Base-by-base conservation (phyloP, 2,113 vertebrate genomes). In the Pterophyllum scalare region DNA sequence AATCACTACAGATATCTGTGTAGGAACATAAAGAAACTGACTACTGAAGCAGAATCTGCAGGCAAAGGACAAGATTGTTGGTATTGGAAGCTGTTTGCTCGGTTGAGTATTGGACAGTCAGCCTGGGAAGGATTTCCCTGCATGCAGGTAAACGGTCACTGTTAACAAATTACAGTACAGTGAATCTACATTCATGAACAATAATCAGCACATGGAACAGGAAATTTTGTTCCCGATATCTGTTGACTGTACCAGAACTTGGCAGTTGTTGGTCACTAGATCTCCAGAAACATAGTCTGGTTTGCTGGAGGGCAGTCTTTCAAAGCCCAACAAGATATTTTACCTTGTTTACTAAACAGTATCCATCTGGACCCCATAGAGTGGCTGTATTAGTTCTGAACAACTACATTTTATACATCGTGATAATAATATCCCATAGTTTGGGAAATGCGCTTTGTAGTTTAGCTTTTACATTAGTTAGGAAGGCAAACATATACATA, bases 181-280 rank as follows among this genome's bases (percentile, higher is more conserved):
- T 46, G 2, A 46, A 6, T 67, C 10, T 67, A 46, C 0, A 26
- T 46, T 67, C 7, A 15, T 46, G 14, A 19, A 67, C 40, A 49
- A 67, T 67, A 22, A 26, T 46, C 38, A 2, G 38, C 62, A 67
- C 38, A 17, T 4, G 22, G 35, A 67, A 67, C 62, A 67, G 40
- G 22, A 11, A 24, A 14, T 43, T 13, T 65, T 40, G 15, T 8
- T n/a, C 62, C 13, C 24, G 13, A 26, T 67, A 67, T 67, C 14
- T 22, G 24, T n/a, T 2, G 38, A 17, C 62, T 26, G 13, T 43
- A 67, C 62, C 22, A 46, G 62, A 67, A 17, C 13, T 67, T 26
- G 22, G 24, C 0, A 67, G 22, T 43, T 0, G 0, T 43, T 43
- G 5, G 2, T n/a, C 35, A 43, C 22, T 43, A 43, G 11, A 13